Percentiles rank a stretch among this genome's conserved stretches.
phyloP scores from a whole-genome alignment of 1,140 invertebrate species.

The Bombus polaris region DNA sequence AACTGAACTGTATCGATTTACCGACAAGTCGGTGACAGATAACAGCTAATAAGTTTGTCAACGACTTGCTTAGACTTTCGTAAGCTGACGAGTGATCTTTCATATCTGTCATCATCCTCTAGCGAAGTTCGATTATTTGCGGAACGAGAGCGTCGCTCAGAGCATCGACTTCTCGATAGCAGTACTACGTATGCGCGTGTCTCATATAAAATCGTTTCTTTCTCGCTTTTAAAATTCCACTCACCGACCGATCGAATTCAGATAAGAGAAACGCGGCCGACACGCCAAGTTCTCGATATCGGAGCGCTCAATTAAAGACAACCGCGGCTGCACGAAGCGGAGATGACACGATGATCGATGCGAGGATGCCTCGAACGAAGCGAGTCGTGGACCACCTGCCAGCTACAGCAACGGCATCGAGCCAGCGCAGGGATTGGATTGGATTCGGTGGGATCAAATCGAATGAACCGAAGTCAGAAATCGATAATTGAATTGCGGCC shows the following conservation, averaged over 20 bases:
- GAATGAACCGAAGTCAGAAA: slow-evolving; percentile 36
- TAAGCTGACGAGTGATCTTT: no score
- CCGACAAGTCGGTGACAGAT: no score
- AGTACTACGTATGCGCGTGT: accelerated
- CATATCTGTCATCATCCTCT: no score
- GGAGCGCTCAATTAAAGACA: not conserved
- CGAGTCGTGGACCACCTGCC: slow-evolving; percentile 13
- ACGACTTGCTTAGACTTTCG: no score
- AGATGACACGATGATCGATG: slow-evolving; percentile 24
- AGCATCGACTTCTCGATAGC: no score
- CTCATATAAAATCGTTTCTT: no score
- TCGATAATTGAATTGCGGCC: slow-evolving; percentile 53
- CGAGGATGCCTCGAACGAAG: not conserved
- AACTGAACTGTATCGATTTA: no score
- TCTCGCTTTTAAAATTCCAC: no score
- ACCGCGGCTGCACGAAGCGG: not conserved
- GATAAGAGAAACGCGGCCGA: not conserved
- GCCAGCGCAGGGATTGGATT: not conserved
- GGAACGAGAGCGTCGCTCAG: no score
- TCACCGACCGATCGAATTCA: no score
- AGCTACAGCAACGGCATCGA: not conserved
- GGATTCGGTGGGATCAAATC: slow-evolving; percentile 37
- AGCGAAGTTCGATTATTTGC: no score
- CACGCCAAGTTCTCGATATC: not conserved
- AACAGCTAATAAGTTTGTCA: no score